These are phyloP conservation scores for Andrena fulva DNA, from an alignment of 2,888 invertebrate species.

Conservation along the genomic window DNA sequence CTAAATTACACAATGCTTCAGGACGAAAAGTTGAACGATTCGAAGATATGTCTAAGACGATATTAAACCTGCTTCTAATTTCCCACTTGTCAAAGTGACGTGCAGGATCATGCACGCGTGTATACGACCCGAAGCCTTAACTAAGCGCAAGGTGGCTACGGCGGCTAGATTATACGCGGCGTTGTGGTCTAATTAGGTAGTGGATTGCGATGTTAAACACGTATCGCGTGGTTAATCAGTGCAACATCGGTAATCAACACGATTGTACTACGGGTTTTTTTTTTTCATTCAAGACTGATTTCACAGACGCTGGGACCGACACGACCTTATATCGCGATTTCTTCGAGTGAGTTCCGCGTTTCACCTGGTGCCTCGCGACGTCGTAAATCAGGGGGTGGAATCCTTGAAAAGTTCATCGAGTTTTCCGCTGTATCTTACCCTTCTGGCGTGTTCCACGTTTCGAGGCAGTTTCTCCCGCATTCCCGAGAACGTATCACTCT, in stretches of 20 bases:
- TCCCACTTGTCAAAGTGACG: background rate
- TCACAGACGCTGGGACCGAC: constrained; percentile 16
- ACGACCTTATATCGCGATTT: background rate
- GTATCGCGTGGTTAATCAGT: constrained; percentile 51
- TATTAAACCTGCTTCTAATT: background rate
- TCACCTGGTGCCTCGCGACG: constrained; percentile 23
- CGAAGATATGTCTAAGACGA: no score
- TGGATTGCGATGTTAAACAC: constrained; percentile 38
- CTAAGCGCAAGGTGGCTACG: background rate
- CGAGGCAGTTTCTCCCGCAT: constrained; percentile 15
- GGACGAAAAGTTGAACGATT: no score
- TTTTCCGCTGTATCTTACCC: constrained; percentile 27
- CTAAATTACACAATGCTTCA: no score
- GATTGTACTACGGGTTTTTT: constrained; percentile 16
- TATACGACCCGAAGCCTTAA: background rate
- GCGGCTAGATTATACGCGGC: background rate
- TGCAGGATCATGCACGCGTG: background rate
- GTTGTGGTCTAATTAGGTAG: constrained; percentile 12
- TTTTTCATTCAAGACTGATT: constrained; percentile 31
- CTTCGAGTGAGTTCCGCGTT: constrained; percentile 38
- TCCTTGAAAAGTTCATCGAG: constrained; percentile 52
- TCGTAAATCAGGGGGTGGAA: constrained; percentile 56
- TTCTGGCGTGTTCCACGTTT: constrained; percentile 35
- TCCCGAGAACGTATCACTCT: constrained; percentile 22
- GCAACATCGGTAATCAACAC: constrained; percentile 34